Evolutionary conservation across 2,113 vertebrate species (phyloP), one percentile per base, ranked within the genome.

Genomic region (Nicator chloris): DNA sequence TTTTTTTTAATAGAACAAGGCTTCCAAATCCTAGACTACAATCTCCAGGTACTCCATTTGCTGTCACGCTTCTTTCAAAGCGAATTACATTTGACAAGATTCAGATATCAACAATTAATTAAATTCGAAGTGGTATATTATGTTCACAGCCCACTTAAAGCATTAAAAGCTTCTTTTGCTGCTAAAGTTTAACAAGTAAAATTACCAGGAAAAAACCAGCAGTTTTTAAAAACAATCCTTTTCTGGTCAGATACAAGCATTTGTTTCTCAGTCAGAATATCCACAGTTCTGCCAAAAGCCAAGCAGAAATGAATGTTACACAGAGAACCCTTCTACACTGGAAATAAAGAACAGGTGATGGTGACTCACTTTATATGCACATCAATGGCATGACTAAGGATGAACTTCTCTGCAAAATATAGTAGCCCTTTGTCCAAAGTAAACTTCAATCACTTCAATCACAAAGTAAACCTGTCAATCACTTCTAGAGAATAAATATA

Each of bases 41-140:
- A 60, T 68, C 73, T 92, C 65, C 59, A 82, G 49, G 44, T 94
- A 86, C 31, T 91, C 64, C n/a, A 90, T 69, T 75, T 85, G 44
- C 78, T 88, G 71, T 37, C 10, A 3, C 14, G 14, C 31, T 91
- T 90, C 87, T 75, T 92, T 92, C 89, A 94, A 91, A 91, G 71
- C 47, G 83, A 92, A 95, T 96, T 92, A 95, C 27, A 64, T 87
- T 88, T 90, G 59, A 94, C 87, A 94, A 93, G 89, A 93, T 88
- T 93, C 7, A 4, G 84, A 57, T 94, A 93, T 70, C 89, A 94
- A 87, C 84, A 95, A 95, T 93, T 96, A 96, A 95, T 95, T 95
- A 95, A 92, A 88, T n/a, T 13, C 37, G 35, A 92, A 95, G 82
- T 61, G 72, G 64, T 44, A 95, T 95, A 80, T 89, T 71, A 90